A percentile compares a stretch with the other conserved stretches of the same genome.
Conservation (phyloP, 2,797 vertebrate species). For the Zalophus californianus region DNA sequence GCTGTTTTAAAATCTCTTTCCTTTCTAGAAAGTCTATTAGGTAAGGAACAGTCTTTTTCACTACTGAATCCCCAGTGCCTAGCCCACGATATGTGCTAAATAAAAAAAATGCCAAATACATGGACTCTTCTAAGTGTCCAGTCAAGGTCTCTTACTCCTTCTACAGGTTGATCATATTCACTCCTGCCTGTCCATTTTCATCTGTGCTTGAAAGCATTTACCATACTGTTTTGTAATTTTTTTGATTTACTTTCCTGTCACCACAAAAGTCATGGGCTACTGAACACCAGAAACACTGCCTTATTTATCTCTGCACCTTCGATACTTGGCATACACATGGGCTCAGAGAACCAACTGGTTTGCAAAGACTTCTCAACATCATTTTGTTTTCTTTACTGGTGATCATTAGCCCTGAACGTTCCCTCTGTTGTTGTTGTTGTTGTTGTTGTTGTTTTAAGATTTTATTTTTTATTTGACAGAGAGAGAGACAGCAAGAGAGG, state of each 20-base stretch:
- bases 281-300: neutral
- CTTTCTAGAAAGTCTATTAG: neutral
- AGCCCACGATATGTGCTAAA: neutral
- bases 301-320: neutral
- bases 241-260: neutral
- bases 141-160: neutral
- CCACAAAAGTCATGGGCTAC: neutral
- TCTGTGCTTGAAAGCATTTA: neutral
- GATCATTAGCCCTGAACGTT: neutral
- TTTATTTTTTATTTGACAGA: too few relatives aligned
- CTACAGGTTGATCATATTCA: neutral
- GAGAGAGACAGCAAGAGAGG: too few relatives aligned
- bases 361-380: neutral
- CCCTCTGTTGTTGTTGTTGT: neutral
- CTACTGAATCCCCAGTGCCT: neutral
- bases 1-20: neutral
- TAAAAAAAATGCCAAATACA: neutral
- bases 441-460: neutral
- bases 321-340: fast-evolving
- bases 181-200: neutral
- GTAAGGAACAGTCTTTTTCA: neutral
- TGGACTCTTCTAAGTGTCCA: neutral
- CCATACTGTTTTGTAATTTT: neutral
- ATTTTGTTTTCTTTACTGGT: neutral
- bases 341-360: neutral